A percentile compares a stretch with the other conserved stretches of the same genome.
Evolutionary conservation across 2,797 vertebrate genomes (phyloP).

Genomic region (Triplophysa yarkandensis): DNA sequence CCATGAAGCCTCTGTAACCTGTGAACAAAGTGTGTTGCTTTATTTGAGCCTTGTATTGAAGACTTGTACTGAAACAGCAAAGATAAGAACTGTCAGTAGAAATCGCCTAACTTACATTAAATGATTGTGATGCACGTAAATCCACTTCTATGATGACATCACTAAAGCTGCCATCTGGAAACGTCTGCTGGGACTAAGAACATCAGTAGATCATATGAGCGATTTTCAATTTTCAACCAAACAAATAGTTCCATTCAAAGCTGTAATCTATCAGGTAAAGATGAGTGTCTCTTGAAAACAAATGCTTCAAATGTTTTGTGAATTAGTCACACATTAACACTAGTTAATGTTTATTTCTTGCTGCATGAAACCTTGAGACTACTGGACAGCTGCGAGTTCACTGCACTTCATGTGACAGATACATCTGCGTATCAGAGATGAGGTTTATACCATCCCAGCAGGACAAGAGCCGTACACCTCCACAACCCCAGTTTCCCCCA

Average conservation of each 20-base stretch:
- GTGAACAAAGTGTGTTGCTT: neutral
- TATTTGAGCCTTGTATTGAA: neutral
- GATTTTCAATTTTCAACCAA: too few relatives aligned
- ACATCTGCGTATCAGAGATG: conserved; percentile 29
- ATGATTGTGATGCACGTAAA: conserved; percentile 42
- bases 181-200: conserved; percentile 73
- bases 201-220: neutral
- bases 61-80: neutral
- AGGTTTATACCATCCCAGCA: conserved; percentile 35
- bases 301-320: neutral
- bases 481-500: conserved; percentile 26
- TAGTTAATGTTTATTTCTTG: neutral
- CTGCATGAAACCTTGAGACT: neutral
- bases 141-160: conserved; percentile 67
- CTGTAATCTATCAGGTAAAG: neutral
- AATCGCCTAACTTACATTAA: conserved; percentile 58
- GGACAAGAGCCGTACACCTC: conserved; percentile 31
- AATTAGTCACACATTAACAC: neutral
- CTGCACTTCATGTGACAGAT: conserved; percentile 26
- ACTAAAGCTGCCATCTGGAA: conserved; percentile 71
- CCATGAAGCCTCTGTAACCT: conserved; percentile 63
- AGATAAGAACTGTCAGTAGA: neutral
- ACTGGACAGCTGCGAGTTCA: conserved; percentile 29
- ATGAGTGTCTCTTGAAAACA: neutral
- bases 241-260: neutral